These are phyloP conservation scores for Nyctalus aviator DNA, from an alignment of 2,797 vertebrate species.

Conservation along the genomic window DNA sequence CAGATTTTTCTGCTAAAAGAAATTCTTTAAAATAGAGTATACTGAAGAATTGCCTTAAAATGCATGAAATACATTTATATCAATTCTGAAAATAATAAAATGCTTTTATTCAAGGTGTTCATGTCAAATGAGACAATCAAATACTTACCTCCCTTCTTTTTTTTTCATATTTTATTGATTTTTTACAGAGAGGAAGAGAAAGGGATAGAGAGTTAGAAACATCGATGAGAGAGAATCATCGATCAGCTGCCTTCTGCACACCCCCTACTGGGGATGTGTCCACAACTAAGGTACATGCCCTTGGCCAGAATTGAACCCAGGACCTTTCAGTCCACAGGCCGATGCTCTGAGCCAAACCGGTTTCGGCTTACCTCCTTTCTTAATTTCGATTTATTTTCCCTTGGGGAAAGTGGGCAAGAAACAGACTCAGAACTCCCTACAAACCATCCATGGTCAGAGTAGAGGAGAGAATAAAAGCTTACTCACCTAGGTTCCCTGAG, in stretches of 20 bases:
- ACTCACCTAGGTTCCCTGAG: background rate
- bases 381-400: background rate
- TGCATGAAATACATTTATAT: background rate
- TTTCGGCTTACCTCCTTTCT: background rate
- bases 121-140: background rate
- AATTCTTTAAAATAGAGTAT: constrained; percentile 9
- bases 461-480: background rate
- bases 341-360: no score
- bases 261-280: no score
- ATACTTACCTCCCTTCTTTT: background rate
- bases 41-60: background rate
- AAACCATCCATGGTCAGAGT: background rate
- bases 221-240: no score
- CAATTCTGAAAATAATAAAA: background rate
- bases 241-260: no score
- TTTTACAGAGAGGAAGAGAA: no score
- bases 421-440: background rate
- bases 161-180: no score
- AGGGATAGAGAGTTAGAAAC: no score
- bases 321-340: no score
- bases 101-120: background rate
- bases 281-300: no score
- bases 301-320: no score
- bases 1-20: background rate
- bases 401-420: background rate